Evolutionary conservation across 2,113 vertebrate species (phyloP), one percentile per base, ranked within the genome.

Genomic region (Ceyx margarethae): DNA sequence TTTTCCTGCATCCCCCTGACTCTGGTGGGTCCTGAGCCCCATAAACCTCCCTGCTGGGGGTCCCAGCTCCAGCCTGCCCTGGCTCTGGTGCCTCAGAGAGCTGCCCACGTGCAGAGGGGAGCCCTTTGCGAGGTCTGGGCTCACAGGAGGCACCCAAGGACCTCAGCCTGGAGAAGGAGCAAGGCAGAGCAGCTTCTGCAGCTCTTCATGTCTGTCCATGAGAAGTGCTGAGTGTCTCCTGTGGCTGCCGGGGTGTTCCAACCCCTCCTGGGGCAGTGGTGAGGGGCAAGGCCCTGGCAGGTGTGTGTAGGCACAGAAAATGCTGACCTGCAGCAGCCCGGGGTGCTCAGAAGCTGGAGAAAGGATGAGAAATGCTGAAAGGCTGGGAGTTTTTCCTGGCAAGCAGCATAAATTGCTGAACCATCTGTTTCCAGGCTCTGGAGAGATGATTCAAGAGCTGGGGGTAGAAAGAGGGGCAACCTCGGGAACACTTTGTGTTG

Each of bases 401-500:
- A 75, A 89, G 57, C 6, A 15, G 74, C 48, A 67, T 61, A 51
- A 86, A 72, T 6, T 28, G 57, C 84, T 53, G 78, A 91, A 43
- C 91, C 89, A 95, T 92, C 95, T 96, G 93, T 48, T 31, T 42
- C 43, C 0, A 16, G 79, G 91, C 81, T 65, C 14, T 15, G 21
- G 77, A 50, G 78, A 92, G 87, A 92, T 94, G 91, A 94, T 72
- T 94, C 93, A 93, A 31, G 92, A 79, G 69, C 13, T 1, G 48
- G 66, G 81, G 87, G 78, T 25, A 75, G 93, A 23, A 68, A 81
- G 42, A 91, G 74, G 78, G 87, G 71, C 0, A 35, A 85, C 78
- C 91, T 57, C 1, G 17, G 75, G 84, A 96, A 92, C 87, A 65
- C 54, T 75, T n/a, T 78, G 86, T 75, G 84, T 89, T 15, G 62